Evolutionary conservation across 2,113 vertebrate species (phyloP).

Genomic region (Heteronetta atricapilla): DNA sequence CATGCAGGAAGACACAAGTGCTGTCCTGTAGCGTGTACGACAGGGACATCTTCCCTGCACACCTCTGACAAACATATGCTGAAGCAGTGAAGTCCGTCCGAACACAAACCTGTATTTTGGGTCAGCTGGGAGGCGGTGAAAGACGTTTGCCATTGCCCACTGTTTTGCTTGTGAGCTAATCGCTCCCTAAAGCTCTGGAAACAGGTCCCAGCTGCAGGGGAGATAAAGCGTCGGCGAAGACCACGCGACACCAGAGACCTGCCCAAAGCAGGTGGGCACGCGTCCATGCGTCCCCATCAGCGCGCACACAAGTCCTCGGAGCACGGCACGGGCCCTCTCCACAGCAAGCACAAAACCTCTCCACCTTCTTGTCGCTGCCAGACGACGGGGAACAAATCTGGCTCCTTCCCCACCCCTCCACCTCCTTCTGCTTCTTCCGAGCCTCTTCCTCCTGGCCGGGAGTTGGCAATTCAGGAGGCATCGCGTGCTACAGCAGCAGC

Average conservation of each 20-base stretch:
- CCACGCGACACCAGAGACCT: neutral
- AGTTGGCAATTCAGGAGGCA: neutral
- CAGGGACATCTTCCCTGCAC: neutral
- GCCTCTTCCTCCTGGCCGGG: neutral
- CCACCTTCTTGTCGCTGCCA: neutral
- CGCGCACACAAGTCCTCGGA: neutral
- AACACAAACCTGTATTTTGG: neutral
- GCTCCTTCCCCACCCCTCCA: neutral
- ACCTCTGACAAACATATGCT: neutral
- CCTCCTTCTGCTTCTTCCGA: neutral
- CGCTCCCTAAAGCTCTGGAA: neutral
- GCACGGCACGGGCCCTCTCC: neutral
- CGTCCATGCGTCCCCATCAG: neutral
- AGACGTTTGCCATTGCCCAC: neutral
- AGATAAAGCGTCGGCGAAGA: neutral
- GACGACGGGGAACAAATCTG: neutral
- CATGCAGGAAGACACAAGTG: neutral
- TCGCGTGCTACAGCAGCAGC: neutral
- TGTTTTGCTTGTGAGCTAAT: neutral
- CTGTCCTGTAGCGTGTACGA: neutral
- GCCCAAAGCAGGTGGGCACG: neutral
- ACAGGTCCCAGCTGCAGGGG: neutral
- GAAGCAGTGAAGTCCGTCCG: neutral
- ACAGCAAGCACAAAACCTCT: neutral
- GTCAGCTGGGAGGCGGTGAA: neutral